Percentiles rank a stretch among this genome's conserved stretches.
phyloP scores from a whole-genome alignment of 2,888 invertebrate species.

The Cephus runcator region DNA sequence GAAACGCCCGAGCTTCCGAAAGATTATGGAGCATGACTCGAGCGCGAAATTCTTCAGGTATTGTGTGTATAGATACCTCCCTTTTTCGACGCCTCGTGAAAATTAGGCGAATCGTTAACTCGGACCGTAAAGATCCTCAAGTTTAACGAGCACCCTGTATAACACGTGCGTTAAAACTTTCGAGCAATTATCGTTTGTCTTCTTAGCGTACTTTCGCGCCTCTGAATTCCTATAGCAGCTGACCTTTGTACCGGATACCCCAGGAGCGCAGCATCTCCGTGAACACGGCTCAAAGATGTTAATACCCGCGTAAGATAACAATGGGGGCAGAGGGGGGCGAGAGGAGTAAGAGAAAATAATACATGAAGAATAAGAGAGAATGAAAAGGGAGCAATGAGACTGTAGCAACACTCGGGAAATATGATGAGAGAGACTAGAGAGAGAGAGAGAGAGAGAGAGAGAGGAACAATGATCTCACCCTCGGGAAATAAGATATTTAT shows the following conservation, averaged over 20 bases:
- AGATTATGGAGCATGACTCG: background rate
- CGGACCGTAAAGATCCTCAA: background rate
- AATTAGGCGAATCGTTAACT: slow-evolving; percentile 5
- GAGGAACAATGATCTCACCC: slow-evolving; percentile 34
- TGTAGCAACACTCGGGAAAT: background rate
- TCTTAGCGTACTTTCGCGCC: slow-evolving; percentile 20
- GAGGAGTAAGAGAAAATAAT: background rate
- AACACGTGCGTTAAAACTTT: slow-evolving; percentile 32
- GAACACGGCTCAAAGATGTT: background rate
- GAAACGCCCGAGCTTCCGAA: background rate
- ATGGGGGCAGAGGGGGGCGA: accelerated
- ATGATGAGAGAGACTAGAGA: background rate
- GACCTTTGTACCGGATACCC: background rate
- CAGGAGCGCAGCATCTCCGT: background rate
- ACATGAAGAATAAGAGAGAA: background rate
- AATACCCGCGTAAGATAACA: background rate
- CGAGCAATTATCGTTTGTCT: slow-evolving; percentile 46
- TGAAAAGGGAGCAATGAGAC: background rate
- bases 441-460: slow-evolving; percentile 11
- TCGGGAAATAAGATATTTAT: slow-evolving; percentile 47
- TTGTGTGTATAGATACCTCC: background rate
- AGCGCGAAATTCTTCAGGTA: background rate
- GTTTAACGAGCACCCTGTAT: slow-evolving; percentile 6
- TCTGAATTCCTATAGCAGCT: background rate
- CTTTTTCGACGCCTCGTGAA: background rate